Evolutionary conservation across 2,888 invertebrate species (phyloP), one percentile per base, ranked within the genome.

Genomic region (Plagodis dolabraria): DNA sequence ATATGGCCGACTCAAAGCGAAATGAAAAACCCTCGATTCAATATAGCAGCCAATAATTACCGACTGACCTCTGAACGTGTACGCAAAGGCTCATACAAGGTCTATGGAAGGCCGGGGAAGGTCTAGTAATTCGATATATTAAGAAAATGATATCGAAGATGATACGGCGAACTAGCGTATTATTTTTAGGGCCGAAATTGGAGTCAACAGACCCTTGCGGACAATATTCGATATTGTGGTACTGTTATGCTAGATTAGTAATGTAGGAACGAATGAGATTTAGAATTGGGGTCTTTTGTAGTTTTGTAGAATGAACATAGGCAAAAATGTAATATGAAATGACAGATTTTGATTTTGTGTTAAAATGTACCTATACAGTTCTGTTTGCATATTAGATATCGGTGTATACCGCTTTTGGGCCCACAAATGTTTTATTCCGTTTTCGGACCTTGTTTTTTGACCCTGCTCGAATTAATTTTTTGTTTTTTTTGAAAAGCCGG

Each of bases 21-120:
- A 75, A 78, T 77, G 77, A 78, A 80, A 80, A 77, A 75, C 70
- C 69, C 69, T 68, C 65, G 63, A 66, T 64, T 68, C 77, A 77
- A 79, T 79, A 79, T 78, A 71, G 71, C 70, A 66, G 60, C 70
- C 65, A 71, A 77, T 77, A 79, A 78, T 79, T 78, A 77, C 73
- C 73, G 62, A 59, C 45, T 61, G 72, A 70, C 70, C 74, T 64
- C 44, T 51, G 63, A 40, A 68, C 68, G 65, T 65, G 68, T 58
- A 57, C 35, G 52, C 33, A 34, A 11, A 46, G 35, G 44, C 35
- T 46, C 33, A 5, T 47, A 34, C 10, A 57, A 43, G 47, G 60
- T 11, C 56, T 43, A 10, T 33, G 44, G 53, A 47, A 57, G 49
- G 60, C 58, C 36, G 33, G 11, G 44, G 53, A 47, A 55, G 63